Evolutionary conservation across 2,888 invertebrate genomes (phyloP).

Genomic region (Dynastes maya): DNA sequence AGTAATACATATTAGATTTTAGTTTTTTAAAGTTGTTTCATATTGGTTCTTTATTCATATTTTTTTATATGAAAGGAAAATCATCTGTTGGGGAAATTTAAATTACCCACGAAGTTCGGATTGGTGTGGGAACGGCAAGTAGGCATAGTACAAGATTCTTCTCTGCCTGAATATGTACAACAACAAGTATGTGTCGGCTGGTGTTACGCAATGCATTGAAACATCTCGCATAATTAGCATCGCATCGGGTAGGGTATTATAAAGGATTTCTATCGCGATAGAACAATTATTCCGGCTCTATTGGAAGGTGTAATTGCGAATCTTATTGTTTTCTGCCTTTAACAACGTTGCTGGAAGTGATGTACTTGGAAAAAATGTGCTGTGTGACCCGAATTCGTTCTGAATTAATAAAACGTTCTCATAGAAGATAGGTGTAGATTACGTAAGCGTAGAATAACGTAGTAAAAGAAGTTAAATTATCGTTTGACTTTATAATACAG

Average conservation of each 20-base stretch:
- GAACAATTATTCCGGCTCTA: constrained; percentile 32
- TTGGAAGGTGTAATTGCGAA: constrained; percentile 26
- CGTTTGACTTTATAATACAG: no score
- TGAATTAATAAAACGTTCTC: background rate
- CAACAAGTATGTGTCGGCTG: constrained; percentile 5
- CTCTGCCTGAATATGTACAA: constrained; percentile 10
- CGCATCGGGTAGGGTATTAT: constrained; percentile 26
- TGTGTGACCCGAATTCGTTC: constrained; percentile 13
- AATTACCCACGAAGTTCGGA: constrained; percentile 14
- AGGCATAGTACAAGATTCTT: background rate
- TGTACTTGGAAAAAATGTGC: constrained; percentile 17
- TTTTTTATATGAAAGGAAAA: constrained; percentile 5
- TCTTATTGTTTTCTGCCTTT: constrained; percentile 23
- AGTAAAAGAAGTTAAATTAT: background rate
- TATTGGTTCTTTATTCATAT: background rate
- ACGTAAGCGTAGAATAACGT: background rate
- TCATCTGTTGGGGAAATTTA: constrained; percentile 9
- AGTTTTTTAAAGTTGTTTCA: no score
- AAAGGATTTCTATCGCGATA: constrained; percentile 35
- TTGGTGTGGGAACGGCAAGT: constrained; percentile 36
- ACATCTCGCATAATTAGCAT: constrained; percentile 39
- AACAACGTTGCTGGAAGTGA: background rate
- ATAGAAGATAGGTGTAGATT: background rate
- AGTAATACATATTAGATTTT: no score
- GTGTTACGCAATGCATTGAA: constrained; percentile 30